Evolutionary conservation across 2,113 vertebrate species (phyloP), one percentile per base, ranked within the genome.

Genomic region (Larimichthys crocea): DNA sequence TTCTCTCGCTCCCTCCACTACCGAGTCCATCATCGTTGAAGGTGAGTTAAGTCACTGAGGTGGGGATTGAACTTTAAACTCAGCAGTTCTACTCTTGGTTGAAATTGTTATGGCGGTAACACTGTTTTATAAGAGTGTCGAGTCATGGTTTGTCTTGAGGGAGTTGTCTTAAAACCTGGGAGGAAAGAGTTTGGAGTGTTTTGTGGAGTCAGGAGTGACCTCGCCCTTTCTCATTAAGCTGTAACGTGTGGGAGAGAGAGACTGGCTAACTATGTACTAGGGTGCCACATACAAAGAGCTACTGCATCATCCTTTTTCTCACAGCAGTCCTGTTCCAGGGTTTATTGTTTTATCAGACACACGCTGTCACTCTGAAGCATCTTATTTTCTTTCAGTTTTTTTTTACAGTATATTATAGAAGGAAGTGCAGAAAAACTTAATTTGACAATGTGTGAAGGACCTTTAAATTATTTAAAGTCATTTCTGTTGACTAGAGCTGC

Each of bases 1-100:
- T 48, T 96, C 96, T 0, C 94, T 97, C 42, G 94, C 96, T 3
- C 88, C 96, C 62, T 96, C 97, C 3, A 96, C 93, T 3, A 56
- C 95, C 0, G 98, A 99, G 82, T 93, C 97, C 10, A 70, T 96
- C 93, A 94, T 97, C 29, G 92, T 97, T 63, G 98, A 99, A 96
- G 98, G 98, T 99, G 94, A 92, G 88, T n/a, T 9, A 15, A 49
- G 56, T 31, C 14, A 7, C 44, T 0, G n/a, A 61, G 56, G 19
- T 22, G 2, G 11, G 3, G 8, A 48, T 59, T 52, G 48, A 79
- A 46, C 17, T 44, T 57, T 1, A 46, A n/a, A 20, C 50, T 61
- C 3, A 31, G 61, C 48, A 3, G n/a, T 48, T 60, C 4, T 4
- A 20, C 22, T 71, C 11, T 67, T 44, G 19, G 17, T 29, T 63